Conservation (phyloP, 2,797 vertebrate species). For the Chiroxiphia lanceolata region DNA sequence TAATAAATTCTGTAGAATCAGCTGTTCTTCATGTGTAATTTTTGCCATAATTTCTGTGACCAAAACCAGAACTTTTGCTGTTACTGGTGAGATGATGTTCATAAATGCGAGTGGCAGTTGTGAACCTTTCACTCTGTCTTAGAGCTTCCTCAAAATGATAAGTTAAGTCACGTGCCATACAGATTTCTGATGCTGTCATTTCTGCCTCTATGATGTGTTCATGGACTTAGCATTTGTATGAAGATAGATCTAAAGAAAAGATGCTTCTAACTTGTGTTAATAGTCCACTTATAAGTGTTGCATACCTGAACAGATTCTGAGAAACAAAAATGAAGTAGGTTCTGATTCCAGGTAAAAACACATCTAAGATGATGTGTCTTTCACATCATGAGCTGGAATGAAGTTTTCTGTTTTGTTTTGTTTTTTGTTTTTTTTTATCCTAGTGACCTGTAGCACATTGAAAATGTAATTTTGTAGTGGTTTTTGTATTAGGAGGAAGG, state of each 20-base stretch:
- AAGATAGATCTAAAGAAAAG: not conserved
- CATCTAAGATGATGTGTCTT: not conserved
- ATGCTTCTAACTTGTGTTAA: not conserved
- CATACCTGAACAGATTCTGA: not conserved
- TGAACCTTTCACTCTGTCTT: not conserved
- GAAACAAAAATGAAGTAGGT: not conserved
- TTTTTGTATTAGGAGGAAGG: not conserved
- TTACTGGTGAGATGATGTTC: not conserved
- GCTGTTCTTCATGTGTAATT: not conserved
- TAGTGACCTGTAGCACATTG: not conserved
- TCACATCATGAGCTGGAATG: not conserved
- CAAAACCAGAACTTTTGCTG: not conserved
- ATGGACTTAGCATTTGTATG: not conserved
- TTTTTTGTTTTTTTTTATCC: not conserved
- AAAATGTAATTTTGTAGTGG: not conserved
- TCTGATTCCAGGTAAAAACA: not conserved
- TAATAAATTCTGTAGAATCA: not conserved
- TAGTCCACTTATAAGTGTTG: not conserved
- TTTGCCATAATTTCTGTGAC: not conserved
- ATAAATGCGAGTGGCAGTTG: not conserved
- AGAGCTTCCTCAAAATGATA: rapidly evolving
- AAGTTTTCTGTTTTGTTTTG: not conserved
- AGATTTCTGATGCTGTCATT: not conserved
- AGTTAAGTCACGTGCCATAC: not conserved
- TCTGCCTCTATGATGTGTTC: not conserved